Evolutionary conservation across 30 jellyfish, hydroid and myxozoan genomes (phyloP).

Genomic region (Pseudorhiza aurosa): DNA sequence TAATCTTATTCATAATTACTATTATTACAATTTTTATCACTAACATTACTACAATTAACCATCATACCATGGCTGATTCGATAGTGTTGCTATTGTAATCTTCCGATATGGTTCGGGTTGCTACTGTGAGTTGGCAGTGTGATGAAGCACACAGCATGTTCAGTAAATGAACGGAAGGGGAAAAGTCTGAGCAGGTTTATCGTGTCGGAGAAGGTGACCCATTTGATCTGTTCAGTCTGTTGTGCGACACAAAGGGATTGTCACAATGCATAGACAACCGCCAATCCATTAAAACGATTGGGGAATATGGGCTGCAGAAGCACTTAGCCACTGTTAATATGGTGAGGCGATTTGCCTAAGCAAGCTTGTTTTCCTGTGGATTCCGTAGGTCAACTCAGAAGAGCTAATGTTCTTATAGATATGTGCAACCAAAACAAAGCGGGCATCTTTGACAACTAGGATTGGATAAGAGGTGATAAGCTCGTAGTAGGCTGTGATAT

Average conservation of each 20-base stretch:
- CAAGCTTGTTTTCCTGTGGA: constrained; percentile 53
- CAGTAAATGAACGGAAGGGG: no score
- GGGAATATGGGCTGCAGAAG: background rate
- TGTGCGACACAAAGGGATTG: background rate
- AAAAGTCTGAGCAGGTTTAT: no score
- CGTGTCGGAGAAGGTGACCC: background rate
- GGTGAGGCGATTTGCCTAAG: constrained; percentile 26
- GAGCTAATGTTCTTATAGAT: constrained; percentile 26
- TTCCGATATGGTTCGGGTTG: no score
- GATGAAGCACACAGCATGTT: background rate
- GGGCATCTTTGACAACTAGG: constrained; percentile 29
- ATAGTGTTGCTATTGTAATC: no score
- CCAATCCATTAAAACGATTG: background rate
- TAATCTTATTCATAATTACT: no score
- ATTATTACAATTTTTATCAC: no score
- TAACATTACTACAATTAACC: no score
- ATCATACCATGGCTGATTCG: no score
- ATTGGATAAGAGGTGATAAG: constrained; percentile 39
- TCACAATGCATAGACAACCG: background rate
- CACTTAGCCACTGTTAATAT: constrained; percentile 12
- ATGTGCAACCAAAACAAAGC: constrained; percentile 46
- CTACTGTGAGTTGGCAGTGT: no score
- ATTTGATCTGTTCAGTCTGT: background rate
- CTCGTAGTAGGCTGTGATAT: constrained; percentile 18
- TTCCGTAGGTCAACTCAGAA: constrained; percentile 36